Conservation (phyloP, 1,140 invertebrate genomes). For the Listronotus oregonensis region DNA sequence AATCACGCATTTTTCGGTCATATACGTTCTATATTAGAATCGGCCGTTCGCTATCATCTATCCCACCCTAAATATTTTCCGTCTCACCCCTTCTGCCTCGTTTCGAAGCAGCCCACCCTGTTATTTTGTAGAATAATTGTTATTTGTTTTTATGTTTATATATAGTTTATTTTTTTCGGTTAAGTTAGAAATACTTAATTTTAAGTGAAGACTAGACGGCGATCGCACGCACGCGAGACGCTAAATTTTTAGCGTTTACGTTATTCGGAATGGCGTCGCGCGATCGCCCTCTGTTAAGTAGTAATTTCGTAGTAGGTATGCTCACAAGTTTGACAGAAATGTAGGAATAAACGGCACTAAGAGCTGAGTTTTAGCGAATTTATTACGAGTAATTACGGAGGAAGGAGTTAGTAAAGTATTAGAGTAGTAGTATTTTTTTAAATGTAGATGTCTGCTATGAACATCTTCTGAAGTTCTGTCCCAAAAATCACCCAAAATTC, state of each 20-base stretch:
- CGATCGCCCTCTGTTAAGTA: slow-evolving; percentile 16
- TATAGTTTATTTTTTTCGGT: slow-evolving; percentile 58
- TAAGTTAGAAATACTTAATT: slow-evolving; percentile 46
- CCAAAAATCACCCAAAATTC: too few species aligned
- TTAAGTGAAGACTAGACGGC: slow-evolving; percentile 33
- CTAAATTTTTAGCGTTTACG: slow-evolving; percentile 7
- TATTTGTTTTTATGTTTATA: slow-evolving; percentile 60
- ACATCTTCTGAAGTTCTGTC: too few species aligned
- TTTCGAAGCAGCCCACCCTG: slow-evolving; percentile 38
- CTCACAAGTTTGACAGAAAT: slow-evolving; percentile 33
- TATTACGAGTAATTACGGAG: too few species aligned
- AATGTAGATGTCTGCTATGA: too few species aligned
- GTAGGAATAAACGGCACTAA: slow-evolving; percentile 18
- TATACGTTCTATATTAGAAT: slow-evolving; percentile 49
- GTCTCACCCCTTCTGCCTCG: neutral
- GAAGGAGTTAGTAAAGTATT: too few species aligned
- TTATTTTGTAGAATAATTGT: slow-evolving; percentile 56
- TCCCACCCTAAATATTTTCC: slow-evolving; percentile 35
- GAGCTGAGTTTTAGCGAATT: slow-evolving; percentile 1
- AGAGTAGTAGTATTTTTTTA: too few species aligned
- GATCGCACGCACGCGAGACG: neutral
- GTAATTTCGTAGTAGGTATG: slow-evolving; percentile 35
- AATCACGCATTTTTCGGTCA: slow-evolving; percentile 22
- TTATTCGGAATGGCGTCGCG: slow-evolving; percentile 2
- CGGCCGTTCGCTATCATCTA: slow-evolving; percentile 18